Conservation (phyloP, 2,797 vertebrate species). For the Echiichthys vipera region DNA sequence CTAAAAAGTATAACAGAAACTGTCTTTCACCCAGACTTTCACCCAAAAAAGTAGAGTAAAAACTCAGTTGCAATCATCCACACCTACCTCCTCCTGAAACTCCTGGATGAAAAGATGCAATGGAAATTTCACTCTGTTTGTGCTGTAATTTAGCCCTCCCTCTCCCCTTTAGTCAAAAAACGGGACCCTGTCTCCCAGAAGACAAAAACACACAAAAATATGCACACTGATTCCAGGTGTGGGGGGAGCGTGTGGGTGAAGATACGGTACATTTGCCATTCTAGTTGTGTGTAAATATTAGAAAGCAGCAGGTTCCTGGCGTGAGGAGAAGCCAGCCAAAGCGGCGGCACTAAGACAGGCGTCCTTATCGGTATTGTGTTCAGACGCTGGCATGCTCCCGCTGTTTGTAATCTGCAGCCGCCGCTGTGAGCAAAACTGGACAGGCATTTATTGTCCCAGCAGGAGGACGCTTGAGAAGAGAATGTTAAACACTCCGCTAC, state of each 20-base stretch:
- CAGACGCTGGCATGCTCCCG: slow-evolving; percentile 90
- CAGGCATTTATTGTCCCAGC: slow-evolving; percentile 99
- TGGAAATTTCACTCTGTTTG: slow-evolving; percentile 79
- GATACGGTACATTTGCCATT: slow-evolving; percentile 89
- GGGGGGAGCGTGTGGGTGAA: slow-evolving; percentile 50
- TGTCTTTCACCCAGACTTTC: slow-evolving; percentile 30
- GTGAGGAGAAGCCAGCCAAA: slow-evolving; percentile 92
- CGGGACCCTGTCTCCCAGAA: slow-evolving; percentile 49
- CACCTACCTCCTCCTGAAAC: slow-evolving; percentile 60
- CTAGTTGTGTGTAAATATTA: slow-evolving; percentile 99
- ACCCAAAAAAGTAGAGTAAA: slow-evolving; percentile 41
- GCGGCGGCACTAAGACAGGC: slow-evolving; percentile 91
- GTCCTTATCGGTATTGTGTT: slow-evolving; percentile 97
- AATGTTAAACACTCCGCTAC: slow-evolving; percentile 95
- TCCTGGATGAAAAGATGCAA: slow-evolving; percentile 69
- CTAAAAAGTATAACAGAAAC: slow-evolving; percentile 12
- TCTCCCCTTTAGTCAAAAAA: slow-evolving; percentile 18
- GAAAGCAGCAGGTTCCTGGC: slow-evolving; percentile 94
- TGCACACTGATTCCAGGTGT: slow-evolving; percentile 77
- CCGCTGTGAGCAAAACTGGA: slow-evolving; percentile 98
- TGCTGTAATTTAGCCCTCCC: slow-evolving; percentile 71
- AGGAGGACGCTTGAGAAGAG: slow-evolving; percentile 93
- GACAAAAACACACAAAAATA: slow-evolving; percentile 64
- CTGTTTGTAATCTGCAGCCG: slow-evolving; percentile 98
- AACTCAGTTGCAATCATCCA: slow-evolving; percentile 71